Evolutionary conservation across 1,140 invertebrate genomes (phyloP), one percentile per base, ranked within the genome.

Genomic region (Pseudachorutes palmiensis): DNA sequence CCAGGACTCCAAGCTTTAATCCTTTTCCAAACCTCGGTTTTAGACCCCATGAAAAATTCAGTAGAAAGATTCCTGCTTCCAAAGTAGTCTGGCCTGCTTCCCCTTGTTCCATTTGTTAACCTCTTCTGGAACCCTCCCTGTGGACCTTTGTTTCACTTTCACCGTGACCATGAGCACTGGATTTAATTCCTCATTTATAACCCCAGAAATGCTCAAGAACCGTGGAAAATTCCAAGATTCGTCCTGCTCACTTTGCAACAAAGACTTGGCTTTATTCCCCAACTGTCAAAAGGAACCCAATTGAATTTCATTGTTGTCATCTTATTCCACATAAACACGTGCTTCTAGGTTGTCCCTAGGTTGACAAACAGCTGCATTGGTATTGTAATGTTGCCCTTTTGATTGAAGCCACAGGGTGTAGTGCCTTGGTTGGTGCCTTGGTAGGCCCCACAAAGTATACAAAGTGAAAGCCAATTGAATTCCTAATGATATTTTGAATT

Each of bases 101-200:
- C 36, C 12, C 51, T 55, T 55, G 24, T 24, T 55, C 51, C 24
- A 5, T n/a, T 14, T 14, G 5, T 55, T 55, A 14, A 55, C 51
- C 51, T 55, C 51, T 14, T 5, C 5, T 55, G 12, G n/a, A 45
- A 45, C 24, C 12, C 51, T 24, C 51, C 51, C 12, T 14, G 51
- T 14, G 24, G 51, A 24, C 24, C 51, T 55, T 24, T 45, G 36
- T 55, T 55, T 55, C 51, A 55, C 51, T 55, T 55, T 55, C 12
- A 55, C 51, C 51, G 24, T 55, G 51, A 55, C 51, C 51, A 55
- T 45, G 19, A 55, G 5, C 9, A 55, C 51, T 22, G 9, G 51
- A 55, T 55, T 55, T 55, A 55, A 55, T 55, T 55, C 51, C 12
- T 55, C 24, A 45, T 45, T 45, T 19, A 9, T 45, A 45, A 9